Base-by-base conservation (phyloP, 30 jellyfish, hydroid and myxozoan species). In the Phacellophora camtschatica region DNA sequence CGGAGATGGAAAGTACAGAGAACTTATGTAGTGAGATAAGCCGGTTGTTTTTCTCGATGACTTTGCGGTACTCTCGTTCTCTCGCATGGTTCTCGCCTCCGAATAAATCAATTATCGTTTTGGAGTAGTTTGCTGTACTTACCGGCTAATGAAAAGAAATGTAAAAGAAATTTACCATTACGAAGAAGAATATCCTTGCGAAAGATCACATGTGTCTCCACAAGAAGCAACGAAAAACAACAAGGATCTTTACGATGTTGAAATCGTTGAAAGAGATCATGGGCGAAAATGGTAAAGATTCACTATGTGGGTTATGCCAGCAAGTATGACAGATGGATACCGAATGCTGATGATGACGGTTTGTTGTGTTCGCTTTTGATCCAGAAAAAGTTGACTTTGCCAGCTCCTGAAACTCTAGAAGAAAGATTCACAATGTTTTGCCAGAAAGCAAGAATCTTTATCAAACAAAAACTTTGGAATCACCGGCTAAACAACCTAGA, bases 251-350 rank as follows among this genome's bases (percentile, higher is more conserved):
- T 61, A 61, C 46, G 49, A 61, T 27, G 75, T 61, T 7, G 51
- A 61, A 30, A 61, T 61, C 0, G 11, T 61, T 61, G 75, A 61
- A 61, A 61, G 75, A 61, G 75, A 61, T 2, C 55, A 39, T 13
- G 11, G 20, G 8, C 51, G 49, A 1, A 61, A 61, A 61, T 51
- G 67, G 67, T 18, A 18, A 51, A 51, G 67, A 51, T 51, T 51
- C 67, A 51, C 23, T 51, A 61, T 61, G 75, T 61, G 54, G 75
- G 75, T 34, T 30, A 61, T 22, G 2, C 75, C n/a, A 22, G 23
- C 53, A 61, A 61, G 50, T 61, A 61, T 27, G 75, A 61, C 50
- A 61, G 28, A 61, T 61, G 75, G 75, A 61, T 61, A 61, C 57
- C 57, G 18, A 43, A 43, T 5, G 7, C 57, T 43, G 57, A 43